Conservation (phyloP, 2,888 invertebrate species). For the Drosophila aldrichi region DNA sequence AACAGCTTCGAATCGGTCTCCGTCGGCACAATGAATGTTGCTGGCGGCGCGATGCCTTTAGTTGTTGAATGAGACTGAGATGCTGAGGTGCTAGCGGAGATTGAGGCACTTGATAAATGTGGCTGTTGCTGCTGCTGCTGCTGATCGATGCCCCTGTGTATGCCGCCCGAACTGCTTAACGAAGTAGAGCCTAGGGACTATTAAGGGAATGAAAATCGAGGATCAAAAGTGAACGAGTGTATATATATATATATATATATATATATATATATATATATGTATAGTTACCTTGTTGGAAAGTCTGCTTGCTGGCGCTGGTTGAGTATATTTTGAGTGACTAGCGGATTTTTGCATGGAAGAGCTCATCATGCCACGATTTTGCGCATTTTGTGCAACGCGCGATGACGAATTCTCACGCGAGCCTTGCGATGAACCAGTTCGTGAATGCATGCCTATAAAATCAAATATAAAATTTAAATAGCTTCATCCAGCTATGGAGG, state of each 20-base stretch:
- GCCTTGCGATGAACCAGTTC: constrained; percentile 88
- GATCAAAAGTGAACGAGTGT: background rate
- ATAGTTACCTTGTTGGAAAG: constrained; percentile 61
- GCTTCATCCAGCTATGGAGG: background rate
- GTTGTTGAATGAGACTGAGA: constrained; percentile 16
- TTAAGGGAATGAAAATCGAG: background rate
- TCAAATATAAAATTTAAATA: background rate
- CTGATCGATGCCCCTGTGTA: constrained; percentile 53
- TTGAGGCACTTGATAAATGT: constrained; percentile 29
- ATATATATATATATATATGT: background rate
- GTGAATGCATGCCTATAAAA: constrained; percentile 85
- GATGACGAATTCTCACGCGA: constrained; percentile 85
- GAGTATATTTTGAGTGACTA: constrained; percentile 84
- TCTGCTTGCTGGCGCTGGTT: constrained; percentile 74
- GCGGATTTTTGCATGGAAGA: constrained; percentile 83
- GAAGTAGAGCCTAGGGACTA: constrained; percentile 40
- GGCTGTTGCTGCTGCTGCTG: constrained; percentile 32
- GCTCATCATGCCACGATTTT: constrained; percentile 73
- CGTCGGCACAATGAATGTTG: constrained; percentile 71
- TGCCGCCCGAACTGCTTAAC: constrained; percentile 36
- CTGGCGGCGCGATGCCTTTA: constrained; percentile 56
- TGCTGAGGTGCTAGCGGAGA: constrained; percentile 11
- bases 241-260: background rate
- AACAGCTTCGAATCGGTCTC: constrained; percentile 66
- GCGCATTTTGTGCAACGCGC: constrained; percentile 69